Evolutionary conservation across 2,888 invertebrate genomes (phyloP).

Genomic region (Leptopterna dolabrata): DNA sequence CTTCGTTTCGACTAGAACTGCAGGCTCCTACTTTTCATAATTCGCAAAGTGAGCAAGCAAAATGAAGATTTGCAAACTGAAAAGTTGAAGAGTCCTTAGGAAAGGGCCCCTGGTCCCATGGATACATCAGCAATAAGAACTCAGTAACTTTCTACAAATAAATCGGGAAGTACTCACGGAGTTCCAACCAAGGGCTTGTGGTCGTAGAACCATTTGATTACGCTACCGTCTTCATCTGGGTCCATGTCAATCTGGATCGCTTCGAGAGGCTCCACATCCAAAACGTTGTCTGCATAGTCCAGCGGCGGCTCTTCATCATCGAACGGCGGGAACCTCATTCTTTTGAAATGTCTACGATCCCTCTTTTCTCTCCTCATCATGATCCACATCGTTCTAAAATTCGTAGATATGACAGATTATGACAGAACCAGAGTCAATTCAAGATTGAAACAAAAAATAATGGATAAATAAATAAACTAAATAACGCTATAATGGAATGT

Average conservation of each 20-base stretch:
- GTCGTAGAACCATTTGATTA: constrained; percentile 98
- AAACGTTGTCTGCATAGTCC: constrained; percentile 98
- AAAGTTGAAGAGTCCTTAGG: too few relatives aligned
- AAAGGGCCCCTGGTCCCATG: too few relatives aligned
- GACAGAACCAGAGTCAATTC: too few relatives aligned
- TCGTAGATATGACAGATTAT: too few relatives aligned
- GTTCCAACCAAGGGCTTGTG: constrained; percentile 95
- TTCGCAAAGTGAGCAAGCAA: too few relatives aligned
- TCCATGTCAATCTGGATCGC: constrained; percentile 99
- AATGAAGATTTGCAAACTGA: too few relatives aligned
- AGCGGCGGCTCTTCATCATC: constrained; percentile 99
- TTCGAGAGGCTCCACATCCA: constrained; percentile 98
- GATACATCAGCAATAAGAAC: too few relatives aligned
- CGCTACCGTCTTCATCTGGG: constrained; percentile 89
- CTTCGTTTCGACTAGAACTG: too few relatives aligned
- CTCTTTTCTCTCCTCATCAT: constrained; percentile 99
- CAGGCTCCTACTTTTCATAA: too few relatives aligned
- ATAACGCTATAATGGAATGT: too few relatives aligned
- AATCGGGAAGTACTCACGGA: constrained; percentile 70
- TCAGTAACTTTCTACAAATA: too few relatives aligned
- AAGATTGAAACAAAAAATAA: too few relatives aligned
- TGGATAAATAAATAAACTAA: not conserved
- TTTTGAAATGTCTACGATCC: constrained; percentile 97
- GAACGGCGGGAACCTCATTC: constrained; percentile 99
- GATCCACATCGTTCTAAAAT: constrained; percentile 95